A percentile compares a stretch with the other conserved stretches of the same genome.
Conservation (phyloP, 2,113 vertebrate genomes). For the Trogon surrucura region DNA sequence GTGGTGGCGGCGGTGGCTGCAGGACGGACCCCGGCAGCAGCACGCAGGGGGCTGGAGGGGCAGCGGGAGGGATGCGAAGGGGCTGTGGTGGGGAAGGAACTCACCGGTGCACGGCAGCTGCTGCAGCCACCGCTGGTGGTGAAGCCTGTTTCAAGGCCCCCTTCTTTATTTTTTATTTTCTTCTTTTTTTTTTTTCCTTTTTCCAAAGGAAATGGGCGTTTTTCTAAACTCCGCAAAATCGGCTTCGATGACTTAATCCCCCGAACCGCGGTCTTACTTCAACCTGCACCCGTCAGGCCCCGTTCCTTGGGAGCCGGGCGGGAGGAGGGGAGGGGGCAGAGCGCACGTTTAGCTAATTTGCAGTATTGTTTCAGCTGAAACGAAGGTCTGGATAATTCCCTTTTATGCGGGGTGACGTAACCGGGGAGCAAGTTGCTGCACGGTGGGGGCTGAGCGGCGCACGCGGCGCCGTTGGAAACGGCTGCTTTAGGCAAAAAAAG, state of each 20-base stretch:
- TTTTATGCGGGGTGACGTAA: slow-evolving; percentile 63
- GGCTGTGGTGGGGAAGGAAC: background rate
- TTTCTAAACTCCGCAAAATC: slow-evolving; percentile 13
- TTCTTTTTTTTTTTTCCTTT: background rate
- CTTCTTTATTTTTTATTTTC: background rate
- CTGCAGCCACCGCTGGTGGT: accelerated
- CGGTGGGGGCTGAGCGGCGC: slow-evolving; percentile 10
- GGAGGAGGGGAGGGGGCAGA: background rate
- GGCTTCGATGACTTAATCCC: background rate
- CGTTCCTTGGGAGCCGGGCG: background rate
- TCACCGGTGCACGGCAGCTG: too few relatives aligned
- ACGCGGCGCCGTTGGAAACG: background rate
- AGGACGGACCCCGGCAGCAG: too few relatives aligned
- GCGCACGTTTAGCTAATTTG: slow-evolving; percentile 33
- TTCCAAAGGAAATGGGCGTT: background rate
- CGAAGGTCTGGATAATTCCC: slow-evolving; percentile 57
- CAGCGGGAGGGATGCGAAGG: background rate
- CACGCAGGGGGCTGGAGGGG: background rate
- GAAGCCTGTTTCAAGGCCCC: background rate
- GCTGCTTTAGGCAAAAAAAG: background rate
- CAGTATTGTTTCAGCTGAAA: slow-evolving; percentile 69
- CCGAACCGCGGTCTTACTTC: background rate
- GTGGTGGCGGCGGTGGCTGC: background rate
- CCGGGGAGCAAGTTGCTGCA: slow-evolving; percentile 23
- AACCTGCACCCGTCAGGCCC: background rate